Base-by-base conservation (phyloP, 2,888 invertebrate genomes). In the Nycteola revayana region DNA sequence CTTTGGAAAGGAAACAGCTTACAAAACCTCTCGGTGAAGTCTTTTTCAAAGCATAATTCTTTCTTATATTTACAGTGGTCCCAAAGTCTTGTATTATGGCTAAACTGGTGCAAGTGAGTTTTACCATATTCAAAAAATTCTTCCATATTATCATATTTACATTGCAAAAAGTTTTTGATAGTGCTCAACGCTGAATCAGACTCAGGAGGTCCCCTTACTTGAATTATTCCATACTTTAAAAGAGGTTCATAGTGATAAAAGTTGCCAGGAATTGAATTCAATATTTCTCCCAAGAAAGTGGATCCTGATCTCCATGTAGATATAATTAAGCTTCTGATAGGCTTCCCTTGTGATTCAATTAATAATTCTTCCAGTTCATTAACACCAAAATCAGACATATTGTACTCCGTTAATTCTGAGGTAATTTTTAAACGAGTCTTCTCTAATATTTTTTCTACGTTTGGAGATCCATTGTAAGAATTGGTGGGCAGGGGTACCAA, bases 271-370 rank as follows among this genome's bases (percentile, higher is more conserved):
- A 96, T 92, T 11, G 95, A 91, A 73, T 95, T 95, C 27, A 96
- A 74, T 25, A 96, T 91, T 66, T 96, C 96, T 32, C 96, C 96
- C 31, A 97, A 89, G 74, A 97, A 97, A 20, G 96, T 96, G 9
- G 96, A 96, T 3, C 97, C 97, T 2, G 96, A 95, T 54, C 97
- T 90, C 96, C 96, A 97, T 7, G 95, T 95, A n/a, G 96, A 95
- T 41, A 96, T 83, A 49, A 97, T 93, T 27, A 96, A 76, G 73
- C 93, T 95, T 48, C 94, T 90, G 36, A 95, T 69, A 2, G 96
- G 96, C 36, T 84, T 89, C 7, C 96, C 96, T 24, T 91, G 92
- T 23, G 91, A 88, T 54, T 93, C 93, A 54, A 93, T 85, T 1
- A 94, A 90, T 60, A 94, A 90, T 60, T 95, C 93, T 35, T 92